These are phyloP conservation scores for Antheraea pernyi DNA, from an alignment of 1,140 invertebrate species.

Conservation along the genomic window DNA sequence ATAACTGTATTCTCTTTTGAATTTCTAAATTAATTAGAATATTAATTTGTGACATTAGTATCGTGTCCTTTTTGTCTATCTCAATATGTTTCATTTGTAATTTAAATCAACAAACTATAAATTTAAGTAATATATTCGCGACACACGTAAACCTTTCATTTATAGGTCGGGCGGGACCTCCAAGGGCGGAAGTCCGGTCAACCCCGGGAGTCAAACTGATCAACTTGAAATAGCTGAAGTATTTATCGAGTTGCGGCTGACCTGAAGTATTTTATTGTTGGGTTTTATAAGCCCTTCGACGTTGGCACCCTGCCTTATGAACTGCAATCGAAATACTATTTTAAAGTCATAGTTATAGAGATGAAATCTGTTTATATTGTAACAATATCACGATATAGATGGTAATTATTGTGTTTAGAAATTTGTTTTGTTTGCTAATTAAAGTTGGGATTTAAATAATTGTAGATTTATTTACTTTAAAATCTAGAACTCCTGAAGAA, in stretches of 20 bases:
- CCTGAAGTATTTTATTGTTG: constrained; percentile 74
- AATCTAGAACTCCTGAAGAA: too few species aligned
- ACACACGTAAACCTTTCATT: constrained; percentile 39
- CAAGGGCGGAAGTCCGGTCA: constrained; percentile 58
- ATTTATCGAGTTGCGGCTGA: constrained; percentile 75
- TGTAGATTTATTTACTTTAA: not conserved
- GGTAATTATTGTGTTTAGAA: not conserved
- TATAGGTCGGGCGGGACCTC: constrained; percentile 35
- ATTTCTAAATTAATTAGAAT: too few species aligned
- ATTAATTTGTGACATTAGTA: too few species aligned
- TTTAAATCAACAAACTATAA: constrained; percentile 4
- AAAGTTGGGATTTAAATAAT: not conserved
- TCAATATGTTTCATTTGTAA: not conserved
- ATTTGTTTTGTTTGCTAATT: not conserved
- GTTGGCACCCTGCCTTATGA: not conserved
- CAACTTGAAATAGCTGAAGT: constrained; percentile 57
- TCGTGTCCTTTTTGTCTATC: too few species aligned
- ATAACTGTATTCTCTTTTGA: too few species aligned
- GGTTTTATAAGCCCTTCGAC: constrained; percentile 32
- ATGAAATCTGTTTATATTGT: not conserved
- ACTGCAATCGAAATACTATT: not conserved
- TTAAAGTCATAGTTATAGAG: not conserved
- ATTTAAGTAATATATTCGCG: not conserved
- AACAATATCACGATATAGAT: not conserved
- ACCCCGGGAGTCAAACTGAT: constrained; percentile 44